Conservation (phyloP, 1,140 invertebrate genomes). For the Tetragnatha versicolor region DNA sequence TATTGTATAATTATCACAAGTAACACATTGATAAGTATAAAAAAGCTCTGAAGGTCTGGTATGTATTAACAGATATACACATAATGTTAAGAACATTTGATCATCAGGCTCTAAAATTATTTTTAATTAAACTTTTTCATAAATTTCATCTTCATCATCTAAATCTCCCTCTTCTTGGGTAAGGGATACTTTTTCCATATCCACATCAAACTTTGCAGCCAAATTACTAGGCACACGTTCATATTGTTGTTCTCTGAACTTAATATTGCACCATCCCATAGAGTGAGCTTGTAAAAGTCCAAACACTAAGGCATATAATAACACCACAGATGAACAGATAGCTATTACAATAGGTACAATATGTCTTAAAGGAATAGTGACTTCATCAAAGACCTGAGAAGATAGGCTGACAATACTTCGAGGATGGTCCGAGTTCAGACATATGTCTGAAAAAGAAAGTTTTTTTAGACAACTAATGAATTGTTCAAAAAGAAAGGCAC, state of each 20-base stretch:
- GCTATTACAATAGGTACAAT: slow-evolving; percentile 29
- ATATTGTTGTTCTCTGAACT: slow-evolving; percentile 2
- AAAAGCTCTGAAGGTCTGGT: too few species aligned
- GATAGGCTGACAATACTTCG: slow-evolving; percentile 15
- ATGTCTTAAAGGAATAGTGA: slow-evolving; percentile 9
- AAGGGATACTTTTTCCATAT: slow-evolving; percentile 44
- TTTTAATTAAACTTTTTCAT: slow-evolving; percentile 34
- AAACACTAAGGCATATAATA: slow-evolving; percentile 29
- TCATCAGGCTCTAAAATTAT: slow-evolving; percentile 10
- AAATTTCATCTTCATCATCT: slow-evolving; percentile 47
- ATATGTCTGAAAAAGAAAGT: slow-evolving; percentile 37
- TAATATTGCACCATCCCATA: slow-evolving; percentile 4
- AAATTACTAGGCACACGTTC: slow-evolving; percentile 27
- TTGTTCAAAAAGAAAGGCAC: too few species aligned
- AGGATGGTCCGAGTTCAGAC: slow-evolving; percentile 33
- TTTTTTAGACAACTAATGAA: too few species aligned
- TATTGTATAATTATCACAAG: too few species aligned
- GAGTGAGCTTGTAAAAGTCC: slow-evolving; percentile 30
- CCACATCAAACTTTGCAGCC: slow-evolving; percentile 21
- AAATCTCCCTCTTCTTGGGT: slow-evolving; percentile 22
- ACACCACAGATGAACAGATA: slow-evolving; percentile 15
- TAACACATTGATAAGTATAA: too few species aligned
- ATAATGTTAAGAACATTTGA: not conserved
- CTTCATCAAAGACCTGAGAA: not conserved
- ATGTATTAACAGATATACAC: too few species aligned